Conservation (phyloP, 2,888 invertebrate species). For the Trichopoda pennipes region DNA sequence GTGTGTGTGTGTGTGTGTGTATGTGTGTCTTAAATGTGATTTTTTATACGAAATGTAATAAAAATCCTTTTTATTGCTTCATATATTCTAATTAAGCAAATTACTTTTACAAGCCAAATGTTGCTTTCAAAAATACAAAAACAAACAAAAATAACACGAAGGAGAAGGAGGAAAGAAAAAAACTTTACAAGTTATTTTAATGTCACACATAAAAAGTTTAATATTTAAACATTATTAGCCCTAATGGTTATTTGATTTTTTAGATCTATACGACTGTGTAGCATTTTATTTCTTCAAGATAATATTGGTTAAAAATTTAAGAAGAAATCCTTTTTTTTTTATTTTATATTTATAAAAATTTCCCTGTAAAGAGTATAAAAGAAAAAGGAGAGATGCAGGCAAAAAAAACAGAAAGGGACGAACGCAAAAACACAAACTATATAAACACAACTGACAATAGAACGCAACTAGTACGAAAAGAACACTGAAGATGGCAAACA, state of each 20-base stretch:
- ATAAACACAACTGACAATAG: too few relatives aligned
- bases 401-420: too few relatives aligned
- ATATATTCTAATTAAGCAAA: slow-evolving; percentile 75
- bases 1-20: neutral
- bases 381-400: too few relatives aligned
- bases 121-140: neutral
- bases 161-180: neutral
- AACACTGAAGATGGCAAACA: too few relatives aligned
- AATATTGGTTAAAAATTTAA: too few relatives aligned
- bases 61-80: slow-evolving; percentile 73
- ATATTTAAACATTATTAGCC: slow-evolving; percentile 27
- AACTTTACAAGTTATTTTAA: slow-evolving; percentile 36
- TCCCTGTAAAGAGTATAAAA: too few relatives aligned
- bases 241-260: slow-evolving; percentile 39
- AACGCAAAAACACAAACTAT: too few relatives aligned
- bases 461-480: too few relatives aligned
- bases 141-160: neutral
- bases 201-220: slow-evolving; percentile 27
- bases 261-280: neutral
- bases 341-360: too few relatives aligned
- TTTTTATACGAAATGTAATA: slow-evolving; percentile 58
- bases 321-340: too few relatives aligned
- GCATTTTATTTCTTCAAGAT: neutral
- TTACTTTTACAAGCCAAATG: slow-evolving; percentile 68
- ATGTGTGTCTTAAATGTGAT: slow-evolving; percentile 4